Conservation (phyloP, 2,888 invertebrate species). For the Tetropium fuscum region DNA sequence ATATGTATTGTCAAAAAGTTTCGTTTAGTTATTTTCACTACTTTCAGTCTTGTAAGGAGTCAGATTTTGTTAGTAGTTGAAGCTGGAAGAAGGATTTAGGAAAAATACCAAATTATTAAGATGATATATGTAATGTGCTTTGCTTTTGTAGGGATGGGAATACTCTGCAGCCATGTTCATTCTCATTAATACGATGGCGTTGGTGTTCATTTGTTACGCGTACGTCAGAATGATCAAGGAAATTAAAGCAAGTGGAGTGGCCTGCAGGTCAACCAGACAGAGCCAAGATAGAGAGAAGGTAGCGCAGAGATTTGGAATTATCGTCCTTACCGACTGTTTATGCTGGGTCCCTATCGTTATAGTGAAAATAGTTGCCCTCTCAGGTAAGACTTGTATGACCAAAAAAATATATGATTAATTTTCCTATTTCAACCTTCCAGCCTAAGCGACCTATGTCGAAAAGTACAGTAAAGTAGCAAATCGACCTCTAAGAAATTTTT, state of each 20-base stretch:
- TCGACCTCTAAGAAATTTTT: too few species aligned
- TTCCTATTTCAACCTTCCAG: too few species aligned
- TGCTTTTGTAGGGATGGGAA: slow-evolving; percentile 72
- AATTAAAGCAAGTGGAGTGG: slow-evolving; percentile 70
- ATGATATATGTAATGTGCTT: too few species aligned
- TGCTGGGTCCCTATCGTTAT: slow-evolving; percentile 73
- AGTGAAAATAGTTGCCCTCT: slow-evolving; percentile 70
- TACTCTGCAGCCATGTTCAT: slow-evolving; percentile 72
- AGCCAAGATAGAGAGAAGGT: slow-evolving; percentile 70
- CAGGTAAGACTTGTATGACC: slow-evolving; percentile 66
- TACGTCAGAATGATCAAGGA: slow-evolving; percentile 71
- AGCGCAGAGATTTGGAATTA: slow-evolving; percentile 71
- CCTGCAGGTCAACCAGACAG: slow-evolving; percentile 71
- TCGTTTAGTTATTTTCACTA: too few species aligned
- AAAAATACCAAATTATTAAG: too few species aligned
- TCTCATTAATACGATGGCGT: slow-evolving; percentile 69
- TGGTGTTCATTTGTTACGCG: slow-evolving; percentile 70
- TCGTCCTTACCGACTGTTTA: slow-evolving; percentile 71
- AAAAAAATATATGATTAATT: too few species aligned
- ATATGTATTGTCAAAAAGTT: too few species aligned
- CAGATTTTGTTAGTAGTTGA: too few species aligned
- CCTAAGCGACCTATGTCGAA: too few species aligned
- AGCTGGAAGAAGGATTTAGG: too few species aligned
- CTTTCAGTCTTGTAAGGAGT: too few species aligned
- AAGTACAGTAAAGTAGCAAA: too few species aligned